phyloP scores from a whole-genome alignment of 1,140 invertebrate species.

The Cherax destructor region DNA sequence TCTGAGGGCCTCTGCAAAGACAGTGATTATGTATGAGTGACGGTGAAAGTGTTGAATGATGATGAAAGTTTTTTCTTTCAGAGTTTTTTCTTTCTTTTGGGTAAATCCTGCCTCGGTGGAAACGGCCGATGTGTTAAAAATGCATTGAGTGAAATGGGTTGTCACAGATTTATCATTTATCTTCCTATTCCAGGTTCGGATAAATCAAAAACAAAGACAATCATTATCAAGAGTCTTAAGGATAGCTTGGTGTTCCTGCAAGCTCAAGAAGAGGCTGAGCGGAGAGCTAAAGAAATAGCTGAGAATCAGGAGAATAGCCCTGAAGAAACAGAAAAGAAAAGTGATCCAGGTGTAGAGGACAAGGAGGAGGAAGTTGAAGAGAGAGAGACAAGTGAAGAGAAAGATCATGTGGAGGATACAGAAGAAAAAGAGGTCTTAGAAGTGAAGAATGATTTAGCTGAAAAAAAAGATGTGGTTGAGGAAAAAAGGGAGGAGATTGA shows the following conservation, averaged over 20 bases:
- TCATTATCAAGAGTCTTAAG: constrained; percentile 62
- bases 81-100: too few relatives aligned
- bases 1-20: too few relatives aligned
- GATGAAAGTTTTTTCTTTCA: too few relatives aligned
- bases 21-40: too few relatives aligned
- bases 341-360: neutral
- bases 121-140: too few relatives aligned
- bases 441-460: neutral
- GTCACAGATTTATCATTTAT: neutral
- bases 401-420: neutral
- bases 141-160: too few relatives aligned
- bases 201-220: constrained; percentile 51
- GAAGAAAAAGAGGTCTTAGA: neutral
- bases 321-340: neutral
- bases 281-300: constrained; percentile 33
- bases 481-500: neutral
- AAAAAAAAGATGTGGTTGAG: neutral
- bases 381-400: neutral
- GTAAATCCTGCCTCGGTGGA: too few relatives aligned
- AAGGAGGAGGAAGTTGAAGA: neutral
- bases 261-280: constrained; percentile 57
- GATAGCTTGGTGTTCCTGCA: constrained; percentile 58
- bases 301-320: neutral
- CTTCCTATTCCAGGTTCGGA: constrained; percentile 34
- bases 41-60: too few relatives aligned